Conservation (phyloP, 2,797 vertebrate genomes). For the Astyanax mexicanus region DNA sequence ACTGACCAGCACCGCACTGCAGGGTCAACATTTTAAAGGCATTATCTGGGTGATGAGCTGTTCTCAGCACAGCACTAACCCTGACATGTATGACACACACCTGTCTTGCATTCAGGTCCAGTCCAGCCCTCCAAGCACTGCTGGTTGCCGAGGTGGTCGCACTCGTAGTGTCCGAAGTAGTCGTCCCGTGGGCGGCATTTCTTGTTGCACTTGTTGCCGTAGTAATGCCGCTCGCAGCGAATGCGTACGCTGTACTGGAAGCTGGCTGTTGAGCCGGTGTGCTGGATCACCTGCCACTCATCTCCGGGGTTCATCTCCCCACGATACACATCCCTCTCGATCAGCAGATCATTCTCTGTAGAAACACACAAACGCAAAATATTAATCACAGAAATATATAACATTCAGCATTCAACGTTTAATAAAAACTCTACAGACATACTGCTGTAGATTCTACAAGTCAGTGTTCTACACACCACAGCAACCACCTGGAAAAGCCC, state of each 20-base stretch:
- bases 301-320: conserved; percentile 92
- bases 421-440: too few relatives aligned
- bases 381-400: neutral
- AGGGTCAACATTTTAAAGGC: too few relatives aligned
- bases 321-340: conserved; percentile 86
- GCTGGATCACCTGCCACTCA: conserved; percentile 81
- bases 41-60: too few relatives aligned
- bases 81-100: conserved; percentile 70
- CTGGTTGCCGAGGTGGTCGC: conserved; percentile 90
- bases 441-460: too few relatives aligned
- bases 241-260: conserved; percentile 88
- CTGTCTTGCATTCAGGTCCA: conserved; percentile 86
- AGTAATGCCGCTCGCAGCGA: conserved; percentile 91
- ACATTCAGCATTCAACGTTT: neutral
- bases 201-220: conserved; percentile 91
- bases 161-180: conserved; percentile 92
- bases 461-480: too few relatives aligned
- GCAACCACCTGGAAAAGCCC: too few relatives aligned
- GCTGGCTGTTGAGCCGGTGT: conserved; percentile 78
- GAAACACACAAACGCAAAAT: conserved; percentile 1
- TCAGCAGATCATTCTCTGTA: conserved; percentile 85
- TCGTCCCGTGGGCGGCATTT: conserved; percentile 91
- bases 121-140: conserved; percentile 96
- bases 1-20: too few relatives aligned
- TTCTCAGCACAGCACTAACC: too few relatives aligned